These are phyloP conservation scores for Eulithis testata DNA, from an alignment of 2,888 invertebrate species.

Conservation along the genomic window DNA sequence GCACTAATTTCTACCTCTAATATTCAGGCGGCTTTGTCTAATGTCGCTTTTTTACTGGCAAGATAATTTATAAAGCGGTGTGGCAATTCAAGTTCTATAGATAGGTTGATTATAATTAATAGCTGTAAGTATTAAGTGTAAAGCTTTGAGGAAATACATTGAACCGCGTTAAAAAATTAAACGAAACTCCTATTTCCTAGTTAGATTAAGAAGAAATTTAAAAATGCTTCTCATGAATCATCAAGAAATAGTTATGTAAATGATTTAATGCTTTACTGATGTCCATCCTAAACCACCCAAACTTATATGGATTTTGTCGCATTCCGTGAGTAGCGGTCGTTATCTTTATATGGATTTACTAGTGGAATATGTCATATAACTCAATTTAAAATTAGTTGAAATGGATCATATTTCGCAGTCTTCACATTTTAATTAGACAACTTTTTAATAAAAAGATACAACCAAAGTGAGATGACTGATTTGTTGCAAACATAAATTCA, in stretches of 20 bases:
- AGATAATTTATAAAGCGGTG: constrained; percentile 50
- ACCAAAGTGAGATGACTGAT: constrained; percentile 50
- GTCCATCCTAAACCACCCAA: too few relatives aligned
- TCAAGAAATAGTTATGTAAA: too few relatives aligned
- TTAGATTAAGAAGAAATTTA: constrained; percentile 23
- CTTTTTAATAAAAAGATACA: not conserved
- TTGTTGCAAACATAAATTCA: constrained; percentile 74
- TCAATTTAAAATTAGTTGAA: constrained; percentile 3
- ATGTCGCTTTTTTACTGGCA: constrained; percentile 49
- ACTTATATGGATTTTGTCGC: constrained; percentile 27
- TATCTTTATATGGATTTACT: constrained; percentile 29
- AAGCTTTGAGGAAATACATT: constrained; percentile 43
- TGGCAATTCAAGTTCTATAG: constrained; percentile 52
- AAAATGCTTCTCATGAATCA: not conserved
- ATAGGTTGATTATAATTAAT: constrained; percentile 49
- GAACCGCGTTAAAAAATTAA: constrained; percentile 34
- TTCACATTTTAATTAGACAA: too few relatives aligned
- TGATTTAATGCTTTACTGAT: too few relatives aligned
- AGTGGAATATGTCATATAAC: constrained; percentile 18
- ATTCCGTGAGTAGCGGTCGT: constrained; percentile 17
- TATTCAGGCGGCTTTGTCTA: constrained; percentile 50
- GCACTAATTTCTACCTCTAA: constrained; percentile 53
- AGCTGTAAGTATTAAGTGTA: constrained; percentile 47
- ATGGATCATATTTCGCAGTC: not conserved
- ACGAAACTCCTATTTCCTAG: not conserved